A percentile compares a stretch with the other conserved stretches of the same genome.
phyloP scores from a whole-genome alignment of 2,888 invertebrate genomes.

The Eilema sororculum region DNA sequence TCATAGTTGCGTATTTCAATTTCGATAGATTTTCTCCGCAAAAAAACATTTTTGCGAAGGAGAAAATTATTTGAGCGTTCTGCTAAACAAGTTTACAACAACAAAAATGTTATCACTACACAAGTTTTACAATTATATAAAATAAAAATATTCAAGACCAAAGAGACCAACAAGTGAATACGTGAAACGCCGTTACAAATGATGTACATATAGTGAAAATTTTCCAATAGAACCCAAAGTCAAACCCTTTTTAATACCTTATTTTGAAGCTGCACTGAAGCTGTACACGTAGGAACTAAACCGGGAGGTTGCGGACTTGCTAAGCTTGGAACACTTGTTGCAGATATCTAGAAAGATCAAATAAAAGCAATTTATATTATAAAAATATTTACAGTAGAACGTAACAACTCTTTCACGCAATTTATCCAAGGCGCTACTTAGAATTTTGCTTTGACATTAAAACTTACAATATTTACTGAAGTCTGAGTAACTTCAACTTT shows the following conservation, averaged over 20 bases:
- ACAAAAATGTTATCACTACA: no score
- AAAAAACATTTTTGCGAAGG: slow-evolving; percentile 63
- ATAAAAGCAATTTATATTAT: not conserved
- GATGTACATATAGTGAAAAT: not conserved
- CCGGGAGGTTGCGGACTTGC: slow-evolving; percentile 50
- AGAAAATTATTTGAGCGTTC: slow-evolving; percentile 28
- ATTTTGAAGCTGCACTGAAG: slow-evolving; percentile 58
- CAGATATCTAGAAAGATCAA: slow-evolving; percentile 41
- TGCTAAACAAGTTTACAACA: not conserved
- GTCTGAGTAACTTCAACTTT: slow-evolving; percentile 66
- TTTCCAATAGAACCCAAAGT: not conserved
- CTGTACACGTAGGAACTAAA: slow-evolving; percentile 53
- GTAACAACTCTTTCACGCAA: no score
- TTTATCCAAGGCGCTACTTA: no score
- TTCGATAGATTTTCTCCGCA: no score
- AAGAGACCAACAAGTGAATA: not conserved
- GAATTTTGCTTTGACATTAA: no score
- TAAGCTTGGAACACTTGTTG: slow-evolving; percentile 50
- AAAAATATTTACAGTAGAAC: not conserved
- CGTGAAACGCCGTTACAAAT: not conserved
- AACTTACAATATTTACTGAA: slow-evolving; percentile 52
- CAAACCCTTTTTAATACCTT: slow-evolving; percentile 63
- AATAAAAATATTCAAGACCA: not conserved
- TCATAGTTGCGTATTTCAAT: no score
- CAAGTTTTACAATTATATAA: no score